phyloP scores from a whole-genome alignment of 2,888 invertebrate species.

The Laspeyria flexula region DNA sequence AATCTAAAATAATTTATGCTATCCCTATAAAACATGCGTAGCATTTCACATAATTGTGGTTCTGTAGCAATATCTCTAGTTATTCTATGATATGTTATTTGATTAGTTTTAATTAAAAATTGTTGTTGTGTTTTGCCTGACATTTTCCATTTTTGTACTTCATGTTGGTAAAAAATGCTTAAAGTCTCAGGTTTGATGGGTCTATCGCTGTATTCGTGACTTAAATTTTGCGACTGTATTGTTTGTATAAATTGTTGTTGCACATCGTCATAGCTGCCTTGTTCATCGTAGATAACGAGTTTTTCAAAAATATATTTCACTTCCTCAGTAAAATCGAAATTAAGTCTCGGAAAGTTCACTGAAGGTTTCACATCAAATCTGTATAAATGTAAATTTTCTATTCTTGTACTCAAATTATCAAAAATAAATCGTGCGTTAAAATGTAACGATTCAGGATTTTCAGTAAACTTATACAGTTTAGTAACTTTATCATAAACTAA shows the following conservation, averaged over 20 bases:
- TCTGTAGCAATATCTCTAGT: constrained; percentile 4
- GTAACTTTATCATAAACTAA: constrained; percentile 15
- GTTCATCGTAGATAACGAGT: constrained; percentile 26
- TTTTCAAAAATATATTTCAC: constrained; percentile 19
- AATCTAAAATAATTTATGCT: background rate
- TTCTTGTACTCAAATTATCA: background rate
- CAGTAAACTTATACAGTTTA: constrained; percentile 13
- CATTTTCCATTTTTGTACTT: constrained; percentile 5
- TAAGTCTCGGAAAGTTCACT: constrained; percentile 18
- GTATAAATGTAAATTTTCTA: constrained; percentile 12
- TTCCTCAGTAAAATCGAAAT: constrained; percentile 3
- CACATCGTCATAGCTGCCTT: constrained; percentile 13
- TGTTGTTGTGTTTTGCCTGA: background rate
- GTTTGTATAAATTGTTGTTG: constrained; percentile 9
- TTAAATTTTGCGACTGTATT: background rate
- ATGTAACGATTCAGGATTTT: constrained; percentile 1
- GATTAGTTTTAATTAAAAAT: constrained; percentile 16
- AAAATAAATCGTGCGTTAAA: constrained; percentile 5
- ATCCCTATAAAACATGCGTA: constrained; percentile 3
- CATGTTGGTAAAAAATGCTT: constrained; percentile 20
- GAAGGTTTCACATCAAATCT: constrained; percentile 13
- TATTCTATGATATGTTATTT: background rate
- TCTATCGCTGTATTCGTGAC: background rate
- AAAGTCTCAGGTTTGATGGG: constrained; percentile 18
- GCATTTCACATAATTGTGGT: constrained; percentile 8